Conservation (phyloP, 1,140 invertebrate genomes). For the Eumaeus atala region DNA sequence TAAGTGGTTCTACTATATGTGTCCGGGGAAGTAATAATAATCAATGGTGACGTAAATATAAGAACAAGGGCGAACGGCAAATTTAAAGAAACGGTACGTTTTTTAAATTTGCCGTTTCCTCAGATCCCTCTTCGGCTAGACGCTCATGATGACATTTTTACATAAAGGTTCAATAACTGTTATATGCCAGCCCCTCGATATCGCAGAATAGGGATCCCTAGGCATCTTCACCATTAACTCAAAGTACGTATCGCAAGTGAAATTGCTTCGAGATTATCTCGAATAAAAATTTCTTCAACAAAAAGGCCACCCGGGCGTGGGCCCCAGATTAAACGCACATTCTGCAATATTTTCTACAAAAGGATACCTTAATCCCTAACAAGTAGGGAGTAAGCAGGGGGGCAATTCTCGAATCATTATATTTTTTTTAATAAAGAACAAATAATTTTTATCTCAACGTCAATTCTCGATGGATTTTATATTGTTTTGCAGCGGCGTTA, state of each 20-base stretch:
- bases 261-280: slow-evolving; percentile 61
- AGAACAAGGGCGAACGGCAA: too few species aligned
- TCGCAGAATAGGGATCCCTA: slow-evolving; percentile 1
- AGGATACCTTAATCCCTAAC: slow-evolving; percentile 68
- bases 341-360: slow-evolving; percentile 69
- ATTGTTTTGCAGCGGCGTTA: too few species aligned
- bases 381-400: slow-evolving; percentile 55
- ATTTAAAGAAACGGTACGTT: too few species aligned
- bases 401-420: slow-evolving; percentile 27
- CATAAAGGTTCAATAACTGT: too few species aligned
- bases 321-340: slow-evolving; percentile 66
- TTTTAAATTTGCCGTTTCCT: too few species aligned
- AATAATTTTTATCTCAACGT: background rate
- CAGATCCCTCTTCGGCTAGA: too few species aligned
- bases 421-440: slow-evolving; percentile 17
- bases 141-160: too few species aligned
- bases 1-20: too few species aligned
- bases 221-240: slow-evolving; percentile 30
- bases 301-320: slow-evolving; percentile 51
- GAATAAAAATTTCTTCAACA: slow-evolving; percentile 57
- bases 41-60: too few species aligned
- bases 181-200: too few species aligned
- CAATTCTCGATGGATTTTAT: too few species aligned
- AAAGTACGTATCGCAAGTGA: slow-evolving; percentile 33
- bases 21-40: too few species aligned